These are phyloP conservation scores for Muscicapa striata DNA, from an alignment of 2,797 vertebrate species.

Conservation along the genomic window DNA sequence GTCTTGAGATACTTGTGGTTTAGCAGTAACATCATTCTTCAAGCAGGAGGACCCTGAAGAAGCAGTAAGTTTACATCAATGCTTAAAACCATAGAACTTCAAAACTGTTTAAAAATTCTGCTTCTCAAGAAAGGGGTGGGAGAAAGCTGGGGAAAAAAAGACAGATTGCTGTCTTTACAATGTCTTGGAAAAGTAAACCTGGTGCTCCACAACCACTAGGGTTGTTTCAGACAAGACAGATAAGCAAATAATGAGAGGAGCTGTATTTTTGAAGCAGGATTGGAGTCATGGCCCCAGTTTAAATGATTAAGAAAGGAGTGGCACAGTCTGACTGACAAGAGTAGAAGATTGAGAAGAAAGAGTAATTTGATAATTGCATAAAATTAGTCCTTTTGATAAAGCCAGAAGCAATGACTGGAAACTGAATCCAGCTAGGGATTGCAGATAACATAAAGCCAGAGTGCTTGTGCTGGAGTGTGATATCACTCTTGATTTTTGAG, in stretches of 20 bases:
- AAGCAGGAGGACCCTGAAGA: not conserved
- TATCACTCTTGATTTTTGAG: not conserved
- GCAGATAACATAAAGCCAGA: not conserved
- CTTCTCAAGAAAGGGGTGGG: not conserved
- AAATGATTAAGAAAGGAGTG: not conserved
- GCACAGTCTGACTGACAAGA: not conserved
- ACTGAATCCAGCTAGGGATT: not conserved
- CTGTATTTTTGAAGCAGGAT: not conserved
- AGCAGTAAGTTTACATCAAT: not conserved
- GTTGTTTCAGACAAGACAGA: not conserved
- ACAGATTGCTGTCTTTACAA: not conserved
- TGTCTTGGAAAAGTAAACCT: not conserved
- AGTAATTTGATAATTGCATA: not conserved
- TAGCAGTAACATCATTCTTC: not conserved
- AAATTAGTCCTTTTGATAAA: not conserved
- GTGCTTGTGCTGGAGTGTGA: not conserved
- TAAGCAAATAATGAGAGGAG: not conserved
- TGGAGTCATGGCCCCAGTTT: not conserved
- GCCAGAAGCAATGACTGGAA: not conserved
- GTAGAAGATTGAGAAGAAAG: not conserved
- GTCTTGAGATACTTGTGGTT: not conserved
- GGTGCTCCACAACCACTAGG: not conserved
- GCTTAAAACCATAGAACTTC: not conserved
- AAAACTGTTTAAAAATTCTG: not conserved
- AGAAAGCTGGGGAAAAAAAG: not conserved